Percentiles rank a stretch among this genome's conserved stretches.
Conservation (phyloP, 1,140 invertebrate species). For the Idris sp. region DNA sequence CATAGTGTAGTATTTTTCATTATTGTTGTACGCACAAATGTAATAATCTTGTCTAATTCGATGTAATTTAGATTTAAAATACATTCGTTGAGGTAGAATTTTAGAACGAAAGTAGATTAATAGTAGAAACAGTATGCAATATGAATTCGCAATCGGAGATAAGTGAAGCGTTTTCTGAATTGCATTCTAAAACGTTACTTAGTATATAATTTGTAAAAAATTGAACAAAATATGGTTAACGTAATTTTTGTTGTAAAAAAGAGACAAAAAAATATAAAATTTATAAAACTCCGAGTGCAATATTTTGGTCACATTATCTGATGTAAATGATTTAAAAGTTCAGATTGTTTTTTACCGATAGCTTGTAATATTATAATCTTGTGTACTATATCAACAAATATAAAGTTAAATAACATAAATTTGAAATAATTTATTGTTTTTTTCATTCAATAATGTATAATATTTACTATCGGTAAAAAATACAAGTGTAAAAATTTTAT, state of each 20-base stretch:
- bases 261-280: conserved; percentile 2
- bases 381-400: conserved; percentile 8
- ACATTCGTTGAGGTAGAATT: conserved; percentile 54
- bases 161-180: conserved; percentile 41
- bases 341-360: conserved; percentile 23
- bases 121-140: conserved; percentile 51
- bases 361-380: conserved; percentile 17
- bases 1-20: conserved; percentile 62
- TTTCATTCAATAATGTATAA: conserved; percentile 7
- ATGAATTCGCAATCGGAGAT: conserved; percentile 58
- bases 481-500: conserved; percentile 6
- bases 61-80: conserved; percentile 56
- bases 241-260: no score
- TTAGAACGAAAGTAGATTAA: conserved; percentile 53
- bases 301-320: conserved; percentile 43
- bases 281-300: conserved; percentile 45
- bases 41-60: conserved; percentile 62
- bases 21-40: conserved; percentile 61
- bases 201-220: conserved; percentile 36
- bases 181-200: conserved; percentile 25
- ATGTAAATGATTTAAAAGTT: conserved; percentile 18
- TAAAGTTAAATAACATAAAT: no score
- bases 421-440: no score
- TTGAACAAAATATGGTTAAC: no score
- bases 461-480: conserved; percentile 25